Conservation (phyloP, 53 echinoderm and acorn worm species). For the Paelopatides confundens region DNA sequence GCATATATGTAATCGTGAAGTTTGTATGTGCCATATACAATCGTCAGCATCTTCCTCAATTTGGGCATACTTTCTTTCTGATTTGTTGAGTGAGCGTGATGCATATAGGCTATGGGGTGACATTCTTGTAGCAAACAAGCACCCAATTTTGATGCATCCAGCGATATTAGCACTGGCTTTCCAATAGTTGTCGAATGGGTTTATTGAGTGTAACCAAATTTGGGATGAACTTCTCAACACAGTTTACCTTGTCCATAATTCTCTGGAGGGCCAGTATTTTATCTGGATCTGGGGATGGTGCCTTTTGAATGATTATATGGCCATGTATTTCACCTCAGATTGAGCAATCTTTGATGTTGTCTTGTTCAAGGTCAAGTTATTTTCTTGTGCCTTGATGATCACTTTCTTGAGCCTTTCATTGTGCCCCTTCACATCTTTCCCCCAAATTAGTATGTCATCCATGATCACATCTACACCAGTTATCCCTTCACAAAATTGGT, state of each 20-base stretch:
- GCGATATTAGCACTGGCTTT: neutral
- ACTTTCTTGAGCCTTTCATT: neutral
- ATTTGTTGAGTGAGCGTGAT: no score
- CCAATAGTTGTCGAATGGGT: slow-evolving; percentile 16
- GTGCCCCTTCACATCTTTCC: slow-evolving; percentile 50
- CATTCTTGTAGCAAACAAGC: no score
- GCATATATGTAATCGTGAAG: slow-evolving; percentile 36
- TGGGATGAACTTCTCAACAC: neutral
- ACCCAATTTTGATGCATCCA: no score
- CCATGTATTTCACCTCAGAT: slow-evolving; percentile 10
- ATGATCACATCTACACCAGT: neutral
- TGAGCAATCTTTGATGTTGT: slow-evolving; percentile 2
- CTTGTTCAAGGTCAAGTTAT: neutral
- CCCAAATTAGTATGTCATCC: slow-evolving; percentile 64
- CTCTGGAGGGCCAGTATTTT: slow-evolving; percentile 53
- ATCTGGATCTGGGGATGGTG: slow-evolving; percentile 41
- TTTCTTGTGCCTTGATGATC: neutral
- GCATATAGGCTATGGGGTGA: no score
- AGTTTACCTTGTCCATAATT: slow-evolving; percentile 54
- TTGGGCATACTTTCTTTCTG: slow-evolving; percentile 41
- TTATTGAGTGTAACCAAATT: neutral
- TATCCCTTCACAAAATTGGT: neutral
- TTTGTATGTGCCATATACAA: slow-evolving; percentile 38
- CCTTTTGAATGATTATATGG: neutral
- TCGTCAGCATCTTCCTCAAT: slow-evolving; percentile 63